Conservation (phyloP, 64 coral and sea anemone species). For the Cladopsammia gracilis region DNA sequence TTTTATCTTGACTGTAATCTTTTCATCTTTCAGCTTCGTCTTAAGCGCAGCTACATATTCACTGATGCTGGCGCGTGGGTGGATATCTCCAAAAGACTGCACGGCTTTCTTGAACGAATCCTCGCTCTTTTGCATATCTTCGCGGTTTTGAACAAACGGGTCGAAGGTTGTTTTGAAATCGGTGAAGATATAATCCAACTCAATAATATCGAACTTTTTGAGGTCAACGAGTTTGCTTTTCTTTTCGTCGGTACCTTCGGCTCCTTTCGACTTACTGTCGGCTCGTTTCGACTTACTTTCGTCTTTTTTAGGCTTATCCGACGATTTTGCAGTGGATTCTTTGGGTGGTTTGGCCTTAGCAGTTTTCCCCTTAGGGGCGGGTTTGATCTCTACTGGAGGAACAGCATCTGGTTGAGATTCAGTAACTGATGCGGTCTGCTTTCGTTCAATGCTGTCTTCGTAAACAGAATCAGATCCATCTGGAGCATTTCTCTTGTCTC, state of each 20-base stretch:
- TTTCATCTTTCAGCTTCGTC: slow-evolving; percentile 74
- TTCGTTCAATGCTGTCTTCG: neutral
- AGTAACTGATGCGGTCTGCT: neutral
- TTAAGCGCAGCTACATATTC: slow-evolving; percentile 85
- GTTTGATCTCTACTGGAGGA: neutral
- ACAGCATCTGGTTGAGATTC: neutral
- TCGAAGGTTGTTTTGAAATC: slow-evolving; percentile 75
- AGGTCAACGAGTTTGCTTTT: slow-evolving; percentile 50
- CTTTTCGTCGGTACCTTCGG: neutral
- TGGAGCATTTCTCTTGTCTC: neutral
- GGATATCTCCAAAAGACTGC: slow-evolving; percentile 61
- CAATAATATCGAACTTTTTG: slow-evolving; percentile 76
- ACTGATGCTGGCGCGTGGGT: slow-evolving; percentile 59
- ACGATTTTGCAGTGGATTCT: neutral
- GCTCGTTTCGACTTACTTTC: neutral
- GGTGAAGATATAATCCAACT: slow-evolving; percentile 80
- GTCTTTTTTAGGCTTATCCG: neutral
- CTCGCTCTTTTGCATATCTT: slow-evolving; percentile 78
- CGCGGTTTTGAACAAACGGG: slow-evolving; percentile 87
- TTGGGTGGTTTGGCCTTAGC: neutral
- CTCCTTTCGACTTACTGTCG: neutral
- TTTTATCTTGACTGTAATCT: slow-evolving; percentile 87
- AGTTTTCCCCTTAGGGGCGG: neutral
- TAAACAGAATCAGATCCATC: neutral
- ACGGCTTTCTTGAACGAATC: slow-evolving; percentile 86